A percentile compares a stretch with the other conserved stretches of the same genome.
phyloP scores from a whole-genome alignment of 2,888 invertebrate genomes.

The Clitarchus hookeri region DNA sequence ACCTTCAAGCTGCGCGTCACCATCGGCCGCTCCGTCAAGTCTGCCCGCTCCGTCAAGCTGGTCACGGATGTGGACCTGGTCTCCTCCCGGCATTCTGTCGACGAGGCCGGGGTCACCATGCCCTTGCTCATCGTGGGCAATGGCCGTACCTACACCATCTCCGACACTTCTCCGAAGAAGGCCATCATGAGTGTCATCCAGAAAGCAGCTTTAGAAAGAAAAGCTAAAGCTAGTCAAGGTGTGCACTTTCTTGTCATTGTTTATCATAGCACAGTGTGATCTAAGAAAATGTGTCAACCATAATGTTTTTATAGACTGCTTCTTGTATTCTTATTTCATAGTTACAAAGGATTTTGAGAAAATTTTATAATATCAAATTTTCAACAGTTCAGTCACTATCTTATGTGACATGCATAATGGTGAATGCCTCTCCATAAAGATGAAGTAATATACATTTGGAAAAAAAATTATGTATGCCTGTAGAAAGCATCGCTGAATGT shows the following conservation, averaged over 20 bases:
- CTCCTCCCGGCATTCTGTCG: constrained; percentile 47
- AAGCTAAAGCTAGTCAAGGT: constrained; percentile 54
- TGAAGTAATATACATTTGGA: too few species aligned
- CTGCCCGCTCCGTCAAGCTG: constrained; percentile 63
- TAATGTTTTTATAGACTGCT: too few species aligned
- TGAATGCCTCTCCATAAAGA: too few species aligned
- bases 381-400: too few species aligned
- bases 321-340: too few species aligned
- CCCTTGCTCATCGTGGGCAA: constrained; percentile 73
- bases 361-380: too few species aligned
- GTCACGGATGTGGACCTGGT: constrained; percentile 66
- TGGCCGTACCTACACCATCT: constrained; percentile 69
- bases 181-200: constrained; percentile 68
- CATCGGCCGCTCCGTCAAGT: constrained; percentile 64
- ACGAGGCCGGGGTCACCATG: constrained; percentile 54
- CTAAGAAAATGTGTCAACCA: too few species aligned
- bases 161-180: constrained; percentile 68
- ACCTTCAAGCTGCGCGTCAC: constrained; percentile 70
- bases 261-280: too few species aligned
- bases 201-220: constrained; percentile 60
- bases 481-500: too few species aligned
- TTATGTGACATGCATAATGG: too few species aligned
- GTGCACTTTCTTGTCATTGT: constrained; percentile 25
- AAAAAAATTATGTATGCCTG: too few species aligned
- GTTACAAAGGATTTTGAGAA: too few species aligned